Base-by-base conservation (phyloP, 2,113 vertebrate genomes). In the Panthera uncia region DNA sequence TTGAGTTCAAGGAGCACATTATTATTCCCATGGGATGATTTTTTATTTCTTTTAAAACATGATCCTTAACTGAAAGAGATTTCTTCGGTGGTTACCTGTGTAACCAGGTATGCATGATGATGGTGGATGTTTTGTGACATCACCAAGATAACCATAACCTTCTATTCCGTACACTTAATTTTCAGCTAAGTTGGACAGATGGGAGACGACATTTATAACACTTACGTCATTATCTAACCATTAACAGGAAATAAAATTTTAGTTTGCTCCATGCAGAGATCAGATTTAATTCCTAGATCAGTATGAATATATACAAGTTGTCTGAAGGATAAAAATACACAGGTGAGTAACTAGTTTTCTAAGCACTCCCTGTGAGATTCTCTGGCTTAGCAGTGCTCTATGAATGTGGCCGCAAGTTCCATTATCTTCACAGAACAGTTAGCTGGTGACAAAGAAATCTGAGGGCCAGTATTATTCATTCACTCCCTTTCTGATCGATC, bases 201-300 rank as follows among this genome's bases (percentile, higher is more conserved):
- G 21, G 15, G 25, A 88, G 36, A 97, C 78, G 7, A 94, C 87
- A 89, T 65, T 82, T 57, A 55, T 38, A 82, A 16, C 11, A 91
- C 18, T 5, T 88, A 48, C 21, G 45, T 74, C 79, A 97, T 65
- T 95, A 95, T n/a, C 73, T 76, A 63, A 90, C 10, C 65, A 89
- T 13, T 21, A 19, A 69, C 5, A 89, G n/a, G 31, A 96, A 94
- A 96, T 76, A 36, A 80, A 92, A 84, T 65, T 91, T 86, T 96
- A 87, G 19, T 90, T 83, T 86, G n/a, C 19, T 85, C 45, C 80
- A 73, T 2, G 8, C 1, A 41, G 69, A 89, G 25, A 90, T 3
- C 9, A 3, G 14, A 88, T 90, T 95, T 96, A 83, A 61, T 61
- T 93, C 15, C 41, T 86, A 48, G 12, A 83, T 73, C 63, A 93